Base-by-base conservation (phyloP, 2,888 invertebrate species). In the Lasioglossum vierecki region DNA sequence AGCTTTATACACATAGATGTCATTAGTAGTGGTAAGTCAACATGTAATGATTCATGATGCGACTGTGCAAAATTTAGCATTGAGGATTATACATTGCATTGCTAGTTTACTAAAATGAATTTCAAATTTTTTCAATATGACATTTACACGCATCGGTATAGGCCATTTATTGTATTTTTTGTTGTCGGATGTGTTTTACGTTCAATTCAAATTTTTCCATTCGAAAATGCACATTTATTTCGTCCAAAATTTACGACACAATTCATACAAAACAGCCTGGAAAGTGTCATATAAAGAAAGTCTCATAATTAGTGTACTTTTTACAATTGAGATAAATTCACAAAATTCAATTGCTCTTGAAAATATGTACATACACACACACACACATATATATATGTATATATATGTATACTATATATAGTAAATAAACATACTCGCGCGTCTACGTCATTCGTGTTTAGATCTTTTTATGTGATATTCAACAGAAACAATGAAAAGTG, bases 1-100 rank as follows among this genome's bases (percentile, higher is more conserved):
- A 86, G 87, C 89, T 90, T 90, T 89, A 88, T 89, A 91, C 89
- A 90, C 74, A 82, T 84, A 80, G 81, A 79, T 76, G 76, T 86
- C 80, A 83, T 83, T 82, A 81, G 66, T 85, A 80, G 79, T 75
- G 75, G 76, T 85, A 78, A 82, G 82, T 86, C 77, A 81, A 83
- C 77, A 88, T 78, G 71, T 81, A 70, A 77, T 75, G 72, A 66
- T 75, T 84, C 80, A 77, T 57, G 63, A 75, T 66, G 60, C 13
- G 71, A 41, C 66, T 70, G 44, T 72, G 79, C 79, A 74, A 79
- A 83, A 80, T 60, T 73, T 46, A 74, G 44, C 79, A 77, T 44
- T 39, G 79, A 46, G 63, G 74, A 87, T 80, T 79, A 86, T 74
- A 79, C 79, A 82, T 79, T 39, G 22, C 76, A 70, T 82, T 74